Percentiles rank a stretch among this genome's conserved stretches.
Conservation (phyloP, 2,888 invertebrate genomes). For the Drosophila subsilvestris region DNA sequence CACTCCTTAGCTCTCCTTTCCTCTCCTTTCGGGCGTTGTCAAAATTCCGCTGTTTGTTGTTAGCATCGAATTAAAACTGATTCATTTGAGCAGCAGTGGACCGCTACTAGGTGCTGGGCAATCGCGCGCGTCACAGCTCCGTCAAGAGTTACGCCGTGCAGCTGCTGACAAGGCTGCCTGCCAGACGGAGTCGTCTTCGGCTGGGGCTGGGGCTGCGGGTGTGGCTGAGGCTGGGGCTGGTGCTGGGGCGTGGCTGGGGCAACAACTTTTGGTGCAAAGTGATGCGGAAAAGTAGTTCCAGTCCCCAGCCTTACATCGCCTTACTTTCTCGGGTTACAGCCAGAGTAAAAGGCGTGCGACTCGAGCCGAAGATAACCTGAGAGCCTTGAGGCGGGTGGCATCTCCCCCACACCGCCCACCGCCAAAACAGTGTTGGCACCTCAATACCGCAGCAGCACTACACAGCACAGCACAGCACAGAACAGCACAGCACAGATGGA, state of each 20-base stretch:
- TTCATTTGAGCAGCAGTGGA: slow-evolving; percentile 25
- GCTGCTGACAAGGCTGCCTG: slow-evolving; percentile 20
- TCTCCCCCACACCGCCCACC: too few species aligned
- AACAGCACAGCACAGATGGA: neutral
- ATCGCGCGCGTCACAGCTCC: slow-evolving; percentile 6
- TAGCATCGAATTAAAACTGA: slow-evolving; percentile 45
- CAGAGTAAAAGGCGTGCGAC: neutral
- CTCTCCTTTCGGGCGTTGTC: slow-evolving; percentile 8
- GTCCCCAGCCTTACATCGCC: neutral
- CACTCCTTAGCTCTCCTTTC: neutral
- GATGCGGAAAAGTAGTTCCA: slow-evolving; percentile 27
- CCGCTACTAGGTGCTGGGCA: neutral
- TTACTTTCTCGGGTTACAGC: slow-evolving; percentile 12
- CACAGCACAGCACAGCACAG: too few species aligned
- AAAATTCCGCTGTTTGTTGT: slow-evolving; percentile 19
- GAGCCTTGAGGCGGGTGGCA: slow-evolving; percentile 7
- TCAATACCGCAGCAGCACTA: neutral
- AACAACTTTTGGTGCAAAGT: slow-evolving; percentile 30
- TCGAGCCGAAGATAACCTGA: slow-evolving; percentile 9
- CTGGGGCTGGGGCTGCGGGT: neutral
- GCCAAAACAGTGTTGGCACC: too few species aligned
- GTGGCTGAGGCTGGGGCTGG: neutral
- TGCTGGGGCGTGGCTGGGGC: neutral
- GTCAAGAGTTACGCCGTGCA: slow-evolving; percentile 23
- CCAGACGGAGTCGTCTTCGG: neutral